These are phyloP conservation scores for Aeoliscus strigatus DNA, from an alignment of 2,797 vertebrate species.

Conservation along the genomic window DNA sequence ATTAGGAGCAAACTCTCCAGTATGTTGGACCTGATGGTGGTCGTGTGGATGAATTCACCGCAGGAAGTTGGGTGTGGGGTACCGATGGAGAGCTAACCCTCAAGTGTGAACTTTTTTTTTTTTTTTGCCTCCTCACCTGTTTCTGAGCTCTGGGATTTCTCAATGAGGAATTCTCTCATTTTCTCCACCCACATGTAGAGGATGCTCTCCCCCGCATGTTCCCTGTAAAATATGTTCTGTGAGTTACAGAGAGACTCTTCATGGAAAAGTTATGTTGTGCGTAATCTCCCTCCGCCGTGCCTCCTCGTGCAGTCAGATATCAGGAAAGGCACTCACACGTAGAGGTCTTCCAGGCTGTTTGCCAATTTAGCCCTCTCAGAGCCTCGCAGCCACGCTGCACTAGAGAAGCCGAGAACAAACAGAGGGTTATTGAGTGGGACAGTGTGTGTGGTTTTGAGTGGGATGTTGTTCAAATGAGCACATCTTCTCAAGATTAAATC, in stretches of 20 bases:
- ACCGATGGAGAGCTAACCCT: conserved; percentile 5
- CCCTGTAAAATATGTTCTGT: conserved; percentile 67
- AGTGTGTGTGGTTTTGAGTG: conserved; percentile 35
- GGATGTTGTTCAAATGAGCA: conserved; percentile 40
- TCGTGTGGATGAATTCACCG: too few species aligned
- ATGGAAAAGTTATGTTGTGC: conserved; percentile 25
- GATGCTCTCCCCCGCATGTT: conserved; percentile 89
- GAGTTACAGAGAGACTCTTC: not conserved
- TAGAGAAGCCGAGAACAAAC: conserved; percentile 66
- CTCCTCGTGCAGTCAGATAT: conserved; percentile 39
- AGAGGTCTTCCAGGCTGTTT: conserved; percentile 91
- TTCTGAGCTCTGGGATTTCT: conserved; percentile 78
- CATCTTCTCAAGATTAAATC: conserved; percentile 38
- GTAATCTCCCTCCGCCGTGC: conserved; percentile 20
- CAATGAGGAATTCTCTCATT: conserved; percentile 85
- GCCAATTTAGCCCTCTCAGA: conserved; percentile 80
- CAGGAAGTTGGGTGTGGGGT: not conserved
- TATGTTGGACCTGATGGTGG: too few species aligned
- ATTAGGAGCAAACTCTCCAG: too few species aligned
- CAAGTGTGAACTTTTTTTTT: conserved; percentile 20
- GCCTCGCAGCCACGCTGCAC: conserved; percentile 91
- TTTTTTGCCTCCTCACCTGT: conserved; percentile 80
- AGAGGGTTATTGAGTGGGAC: conserved; percentile 41
- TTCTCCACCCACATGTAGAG: conserved; percentile 95
- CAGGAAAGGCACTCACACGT: conserved; percentile 80